Evolutionary conservation across 2,113 vertebrate genomes (phyloP), one percentile per base, ranked within the genome.

Genomic region (Takifugu bimaculatus): DNA sequence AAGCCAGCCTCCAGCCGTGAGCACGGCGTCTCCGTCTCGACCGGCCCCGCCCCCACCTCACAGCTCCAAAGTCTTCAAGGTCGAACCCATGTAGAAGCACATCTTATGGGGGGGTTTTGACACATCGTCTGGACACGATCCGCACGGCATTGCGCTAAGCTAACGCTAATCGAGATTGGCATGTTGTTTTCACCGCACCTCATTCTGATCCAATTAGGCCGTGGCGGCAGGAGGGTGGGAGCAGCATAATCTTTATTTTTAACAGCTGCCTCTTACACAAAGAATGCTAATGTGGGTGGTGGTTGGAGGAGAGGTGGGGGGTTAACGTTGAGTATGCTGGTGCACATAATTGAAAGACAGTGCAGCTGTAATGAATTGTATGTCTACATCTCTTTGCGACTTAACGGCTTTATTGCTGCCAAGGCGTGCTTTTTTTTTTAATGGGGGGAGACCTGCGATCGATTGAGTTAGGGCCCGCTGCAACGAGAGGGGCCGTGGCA

Each of bases 21-120:
- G 50, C 60, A 54, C 70, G 1, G 20, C 60, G 1, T 88, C 90
- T 49, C 84, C 86, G 1, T 73, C 85, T 11, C 70, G 68, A 2
- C 79, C 66, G 2, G 74, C 77, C 2, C 79, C 79, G 26, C 70
- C 79, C 56, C 58, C 82, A 64, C 82, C 86, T 0, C 87, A 85
- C 50, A 74, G 70, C 26, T 49, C 76, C 77, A 74, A 80, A 71
- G 85, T 90, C 79, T 89, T 84, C 70, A 91, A 92, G 88, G 91
- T 91, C 51, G 13, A 48, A 2, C 64, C 49, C 75, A 43, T 53
- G 35, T 45, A 55, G 15, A 52, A 11, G 9, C 5, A 54, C 26
- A 47, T 44, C 11, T 52, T 32, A 27, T 5, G 44, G 59, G 35
- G 20, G 9, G 2, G 2, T 53, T 53, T 50, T 2, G 7, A n/a